Evolutionary conservation across 2,113 vertebrate genomes (phyloP).

Genomic region (Camelus bactrianus): DNA sequence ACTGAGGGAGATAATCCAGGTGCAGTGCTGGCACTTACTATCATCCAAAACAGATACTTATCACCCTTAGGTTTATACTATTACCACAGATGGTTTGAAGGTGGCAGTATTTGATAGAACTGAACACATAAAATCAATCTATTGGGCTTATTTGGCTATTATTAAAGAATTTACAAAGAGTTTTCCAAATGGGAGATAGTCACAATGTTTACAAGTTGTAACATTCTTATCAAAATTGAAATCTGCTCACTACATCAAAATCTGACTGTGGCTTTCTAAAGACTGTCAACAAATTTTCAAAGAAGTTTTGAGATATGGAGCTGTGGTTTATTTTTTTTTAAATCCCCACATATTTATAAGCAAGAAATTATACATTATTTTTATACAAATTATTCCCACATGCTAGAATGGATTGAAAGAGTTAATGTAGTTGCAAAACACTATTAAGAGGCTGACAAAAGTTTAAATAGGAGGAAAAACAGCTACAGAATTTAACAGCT

Average conservation of each 20-base stretch:
- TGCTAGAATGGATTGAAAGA: not conserved
- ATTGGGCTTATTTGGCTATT: not conserved
- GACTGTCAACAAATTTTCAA: not conserved
- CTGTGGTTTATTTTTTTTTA: not conserved
- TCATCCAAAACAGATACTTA: not conserved
- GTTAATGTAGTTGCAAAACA: constrained; percentile 7
- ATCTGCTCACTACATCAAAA: not conserved
- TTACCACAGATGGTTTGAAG: not conserved
- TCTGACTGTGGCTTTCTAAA: not conserved
- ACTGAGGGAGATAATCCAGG: not conserved
- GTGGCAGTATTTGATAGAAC: not conserved
- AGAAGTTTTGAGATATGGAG: not conserved
- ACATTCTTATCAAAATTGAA: constrained; percentile 45
- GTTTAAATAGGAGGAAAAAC: constrained; percentile 6
- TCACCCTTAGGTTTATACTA: not conserved
- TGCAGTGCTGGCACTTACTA: not conserved
- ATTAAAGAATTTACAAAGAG: constrained; percentile 9
- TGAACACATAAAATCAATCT: not conserved
- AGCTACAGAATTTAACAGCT: not conserved
- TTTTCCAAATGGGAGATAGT: not conserved
- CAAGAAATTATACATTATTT: not conserved
- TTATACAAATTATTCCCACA: not conserved
- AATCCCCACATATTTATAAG: not conserved
- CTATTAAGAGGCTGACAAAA: not conserved
- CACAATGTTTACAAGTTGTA: constrained; percentile 29